Base-by-base conservation (phyloP, 2,888 invertebrate genomes). In the Rhamnusium bicolor region DNA sequence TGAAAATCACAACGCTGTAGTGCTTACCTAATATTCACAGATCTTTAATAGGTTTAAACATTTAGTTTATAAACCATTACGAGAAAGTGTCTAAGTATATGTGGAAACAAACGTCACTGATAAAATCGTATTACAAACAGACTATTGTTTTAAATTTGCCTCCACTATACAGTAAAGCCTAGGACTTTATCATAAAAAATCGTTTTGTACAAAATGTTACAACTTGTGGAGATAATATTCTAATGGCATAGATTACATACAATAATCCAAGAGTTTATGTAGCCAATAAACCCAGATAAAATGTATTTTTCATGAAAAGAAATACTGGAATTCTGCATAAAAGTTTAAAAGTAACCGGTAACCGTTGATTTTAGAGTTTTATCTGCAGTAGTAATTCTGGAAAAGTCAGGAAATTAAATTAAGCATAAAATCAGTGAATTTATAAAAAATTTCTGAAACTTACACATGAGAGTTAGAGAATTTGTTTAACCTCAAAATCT, bases 1-100 rank as follows among this genome's bases (percentile, higher is more conserved):
- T 76, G 47, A 75, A 77, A 79, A 82, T 82, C 82, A 82, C 81
- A 82, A 80, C 82, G 79, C 79, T 78, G 77, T 80, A 79, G 80
- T 80, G 72, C 74, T 79, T 79, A 77, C 68, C 79, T 81, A 80
- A 74, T 80, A 81, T 82, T 80, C 79, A 83, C 82, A 80, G 70
- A 66, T 71, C 72, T 71, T 78, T 54, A 71, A 71, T 74, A 61
- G 74, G 75, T 76, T 74, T 72, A 74, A 71, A 71, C 75, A 72
- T 70, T 76, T 63, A 77, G 69, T 74, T 74, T 71, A 73, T 66
- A 71, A 72, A 70, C 73, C 71, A 58, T 66, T 69, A 67, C 56
- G 56, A 66, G 53, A 32, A 46, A 46, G 66, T 67, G 56, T 29
- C 46, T 56, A 67, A 49, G 66, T 71, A 74, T 68, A 69, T 10